Conservation (phyloP, 2,888 invertebrate species). For the Drosophila heteroneura region DNA sequence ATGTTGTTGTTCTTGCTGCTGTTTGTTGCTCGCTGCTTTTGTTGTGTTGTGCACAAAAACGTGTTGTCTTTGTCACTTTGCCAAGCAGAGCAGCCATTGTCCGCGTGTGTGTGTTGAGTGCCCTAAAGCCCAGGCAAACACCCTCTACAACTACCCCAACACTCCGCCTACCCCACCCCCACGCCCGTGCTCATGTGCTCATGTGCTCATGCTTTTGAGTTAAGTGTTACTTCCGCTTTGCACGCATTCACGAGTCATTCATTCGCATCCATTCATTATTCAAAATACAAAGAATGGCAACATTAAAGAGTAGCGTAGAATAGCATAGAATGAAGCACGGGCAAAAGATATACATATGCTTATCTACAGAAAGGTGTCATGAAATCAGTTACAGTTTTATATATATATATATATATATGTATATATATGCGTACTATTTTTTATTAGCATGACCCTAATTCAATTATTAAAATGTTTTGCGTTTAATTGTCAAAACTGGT, state of each 20-base stretch:
- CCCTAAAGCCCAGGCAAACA: slow-evolving; percentile 15
- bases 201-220: slow-evolving; percentile 58
- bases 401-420: background rate
- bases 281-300: slow-evolving; percentile 27
- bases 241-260: slow-evolving; percentile 59
- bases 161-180: background rate
- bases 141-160: slow-evolving; percentile 1
- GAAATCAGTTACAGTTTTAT: slow-evolving; percentile 7
- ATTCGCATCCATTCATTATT: slow-evolving; percentile 65
- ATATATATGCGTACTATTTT: background rate
- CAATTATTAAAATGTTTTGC: slow-evolving; percentile 22
- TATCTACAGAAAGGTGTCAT: slow-evolving; percentile 14
- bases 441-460: slow-evolving; percentile 25
- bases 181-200: slow-evolving; percentile 25
- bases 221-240: slow-evolving; percentile 77
- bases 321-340: background rate
- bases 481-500: slow-evolving; percentile 37
- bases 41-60: slow-evolving; percentile 51
- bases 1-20: background rate
- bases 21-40: slow-evolving; percentile 16
- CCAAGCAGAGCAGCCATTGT: slow-evolving; percentile 34
- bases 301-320: slow-evolving; percentile 9
- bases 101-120: slow-evolving; percentile 27
- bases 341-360: background rate
- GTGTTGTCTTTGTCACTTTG: slow-evolving; percentile 73